Evolutionary conservation across 1,140 invertebrate species (phyloP).

Genomic region (Panagrolaimus sp.): DNA sequence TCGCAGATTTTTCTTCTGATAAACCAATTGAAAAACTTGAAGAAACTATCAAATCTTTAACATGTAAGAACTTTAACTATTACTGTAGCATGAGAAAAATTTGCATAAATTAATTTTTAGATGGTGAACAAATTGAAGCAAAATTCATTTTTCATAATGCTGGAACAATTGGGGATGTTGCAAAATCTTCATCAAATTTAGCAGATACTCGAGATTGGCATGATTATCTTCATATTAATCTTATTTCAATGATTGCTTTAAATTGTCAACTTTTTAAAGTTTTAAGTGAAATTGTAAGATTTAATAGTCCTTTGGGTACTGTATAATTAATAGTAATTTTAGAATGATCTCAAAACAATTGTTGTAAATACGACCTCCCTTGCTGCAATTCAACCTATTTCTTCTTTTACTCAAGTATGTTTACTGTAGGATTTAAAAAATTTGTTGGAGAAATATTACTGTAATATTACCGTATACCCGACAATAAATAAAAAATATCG

Average conservation of each 20-base stretch:
- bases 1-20: slow-evolving; percentile 42
- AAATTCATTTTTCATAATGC: slow-evolving; percentile 81
- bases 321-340: slow-evolving; percentile 26
- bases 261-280: slow-evolving; percentile 72
- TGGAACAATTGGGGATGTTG: slow-evolving; percentile 74
- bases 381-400: slow-evolving; percentile 71
- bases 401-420: slow-evolving; percentile 76
- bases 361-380: slow-evolving; percentile 84
- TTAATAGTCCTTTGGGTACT: slow-evolving; percentile 21
- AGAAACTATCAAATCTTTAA: slow-evolving; percentile 12
- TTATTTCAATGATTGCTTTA: slow-evolving; percentile 72
- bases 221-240: slow-evolving; percentile 72
- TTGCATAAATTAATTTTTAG: slow-evolving; percentile 23
- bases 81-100: not conserved
- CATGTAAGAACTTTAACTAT: not conserved
- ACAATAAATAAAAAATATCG: not conserved
- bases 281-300: slow-evolving; percentile 61
- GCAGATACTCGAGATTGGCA: slow-evolving; percentile 58
- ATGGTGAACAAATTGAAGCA: slow-evolving; percentile 64
- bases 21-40: slow-evolving; percentile 22
- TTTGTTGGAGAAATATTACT: not conserved
- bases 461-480: not conserved
- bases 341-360: slow-evolving; percentile 58
- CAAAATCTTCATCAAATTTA: slow-evolving; percentile 66
- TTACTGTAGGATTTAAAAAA: not conserved